Evolutionary conservation across 2,888 invertebrate species (phyloP).

Genomic region (Drosophila kanekoi): DNA sequence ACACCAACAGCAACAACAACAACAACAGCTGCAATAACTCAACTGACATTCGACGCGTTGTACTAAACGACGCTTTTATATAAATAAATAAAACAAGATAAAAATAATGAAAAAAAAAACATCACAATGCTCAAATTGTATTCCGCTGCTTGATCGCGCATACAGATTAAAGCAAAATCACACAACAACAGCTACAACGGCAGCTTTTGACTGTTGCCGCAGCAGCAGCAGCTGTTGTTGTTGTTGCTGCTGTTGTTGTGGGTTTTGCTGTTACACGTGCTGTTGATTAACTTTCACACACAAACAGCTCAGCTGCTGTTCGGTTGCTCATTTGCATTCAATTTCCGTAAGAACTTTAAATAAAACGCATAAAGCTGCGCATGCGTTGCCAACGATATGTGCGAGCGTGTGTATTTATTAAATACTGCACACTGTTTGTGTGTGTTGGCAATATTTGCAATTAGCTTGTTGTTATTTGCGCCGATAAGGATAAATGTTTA

Average conservation of each 20-base stretch:
- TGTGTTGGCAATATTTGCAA: constrained; percentile 20
- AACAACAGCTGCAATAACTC: constrained; percentile 42
- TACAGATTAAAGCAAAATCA: constrained; percentile 40
- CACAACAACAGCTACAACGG: constrained; percentile 18
- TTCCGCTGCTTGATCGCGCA: constrained; percentile 33
- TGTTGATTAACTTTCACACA: constrained; percentile 77
- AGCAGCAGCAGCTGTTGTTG: constrained; percentile 14
- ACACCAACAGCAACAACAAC: not conserved
- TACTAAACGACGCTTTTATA: constrained; percentile 17
- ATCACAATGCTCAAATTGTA: constrained; percentile 39
- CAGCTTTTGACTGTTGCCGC: constrained; percentile 15
- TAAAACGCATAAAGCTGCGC: constrained; percentile 19
- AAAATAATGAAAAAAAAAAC: too few species aligned
- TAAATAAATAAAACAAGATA: constrained; percentile 6
- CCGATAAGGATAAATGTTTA: constrained; percentile 8
- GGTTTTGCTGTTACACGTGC: constrained; percentile 66
- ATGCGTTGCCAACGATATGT: constrained; percentile 31
- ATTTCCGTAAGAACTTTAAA: constrained; percentile 55
- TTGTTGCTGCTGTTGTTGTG: constrained; percentile 25
- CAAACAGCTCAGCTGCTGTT: constrained; percentile 17
- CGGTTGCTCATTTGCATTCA: constrained; percentile 53
- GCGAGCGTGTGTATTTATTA: not conserved
- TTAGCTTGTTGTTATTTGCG: not conserved
- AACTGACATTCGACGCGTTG: constrained; percentile 55
- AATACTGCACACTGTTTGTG: not conserved